A percentile compares a stretch with the other conserved stretches of the same genome.
phyloP scores from a whole-genome alignment of 1,140 invertebrate species.

The Neuroterus valhalla region DNA sequence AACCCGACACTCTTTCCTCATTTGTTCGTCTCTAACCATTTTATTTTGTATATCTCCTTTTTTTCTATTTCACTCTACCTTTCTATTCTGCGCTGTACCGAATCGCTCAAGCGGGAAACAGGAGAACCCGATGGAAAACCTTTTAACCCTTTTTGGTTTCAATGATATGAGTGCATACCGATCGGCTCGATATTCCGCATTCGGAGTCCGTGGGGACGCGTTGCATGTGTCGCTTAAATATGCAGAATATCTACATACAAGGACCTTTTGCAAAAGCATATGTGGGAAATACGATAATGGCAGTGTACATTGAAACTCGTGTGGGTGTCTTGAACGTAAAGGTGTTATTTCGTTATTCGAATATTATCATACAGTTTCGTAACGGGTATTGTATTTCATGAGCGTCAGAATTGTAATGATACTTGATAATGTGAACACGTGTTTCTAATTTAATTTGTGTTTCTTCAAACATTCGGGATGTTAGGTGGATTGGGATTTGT shows the following conservation, averaged over 20 bases:
- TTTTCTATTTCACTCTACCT: background rate
- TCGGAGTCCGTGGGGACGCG: conserved; percentile 34
- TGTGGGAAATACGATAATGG: conserved; percentile 56
- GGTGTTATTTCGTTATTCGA: conserved; percentile 23
- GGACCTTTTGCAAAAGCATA: conserved; percentile 57
- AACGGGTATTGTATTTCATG: conserved; percentile 10
- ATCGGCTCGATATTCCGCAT: conserved; percentile 7
- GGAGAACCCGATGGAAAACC: conserved; percentile 42
- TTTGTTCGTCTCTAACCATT: too few relatives aligned
- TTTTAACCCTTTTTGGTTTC: conserved; percentile 58
- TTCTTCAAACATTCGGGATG: background rate
- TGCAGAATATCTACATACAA: conserved; percentile 59
- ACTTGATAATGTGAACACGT: background rate
- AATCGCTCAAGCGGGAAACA: background rate
- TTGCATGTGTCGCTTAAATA: conserved; percentile 51
- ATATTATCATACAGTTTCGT: conserved; percentile 3
- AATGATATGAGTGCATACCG: conserved; percentile 49
- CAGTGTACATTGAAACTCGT: conserved; percentile 27
- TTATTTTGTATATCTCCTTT: background rate
- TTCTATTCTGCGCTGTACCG: background rate
- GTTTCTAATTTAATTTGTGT: background rate
- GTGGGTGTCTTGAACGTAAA: conserved; percentile 1
- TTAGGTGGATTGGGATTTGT: background rate
- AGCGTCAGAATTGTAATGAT: background rate
- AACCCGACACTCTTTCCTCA: too few relatives aligned